Conservation (phyloP, 2,888 invertebrate genomes). For the Corythucha ciliata region DNA sequence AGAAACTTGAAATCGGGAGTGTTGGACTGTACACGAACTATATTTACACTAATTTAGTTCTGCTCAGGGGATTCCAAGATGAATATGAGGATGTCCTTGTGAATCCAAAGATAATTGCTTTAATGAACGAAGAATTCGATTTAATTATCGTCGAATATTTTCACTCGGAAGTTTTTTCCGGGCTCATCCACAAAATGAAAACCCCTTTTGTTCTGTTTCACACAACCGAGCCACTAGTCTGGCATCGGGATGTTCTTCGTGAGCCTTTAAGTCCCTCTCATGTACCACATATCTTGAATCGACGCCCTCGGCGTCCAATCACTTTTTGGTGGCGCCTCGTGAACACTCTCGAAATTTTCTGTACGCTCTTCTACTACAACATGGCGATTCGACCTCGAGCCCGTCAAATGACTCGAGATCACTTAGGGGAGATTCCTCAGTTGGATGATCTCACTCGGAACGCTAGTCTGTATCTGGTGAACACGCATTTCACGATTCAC, state of each 20-base stretch:
- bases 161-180: conserved; percentile 60
- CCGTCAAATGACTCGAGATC: conserved; percentile 21
- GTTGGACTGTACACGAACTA: conserved; percentile 6
- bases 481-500: conserved; percentile 42
- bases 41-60: too few relatives aligned
- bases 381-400: conserved; percentile 12
- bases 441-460: conserved; percentile 43
- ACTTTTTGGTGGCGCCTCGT: not conserved
- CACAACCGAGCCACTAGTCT: conserved; percentile 53
- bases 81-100: conserved; percentile 9
- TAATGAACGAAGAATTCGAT: conserved; percentile 46
- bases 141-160: conserved; percentile 60
- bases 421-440: conserved; percentile 36
- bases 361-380: conserved; percentile 39
- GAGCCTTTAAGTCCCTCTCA: conserved; percentile 52
- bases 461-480: conserved; percentile 43
- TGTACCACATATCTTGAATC: conserved; percentile 44
- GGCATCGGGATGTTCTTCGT: conserved; percentile 49
- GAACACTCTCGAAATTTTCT: conserved; percentile 1
- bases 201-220: conserved; percentile 53
- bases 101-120: conserved; percentile 9
- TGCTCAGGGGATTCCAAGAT: too few relatives aligned
- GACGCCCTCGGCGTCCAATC: not conserved
- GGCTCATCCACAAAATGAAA: conserved; percentile 53
- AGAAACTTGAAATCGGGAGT: conserved; percentile 2